Evolutionary conservation across 2,113 vertebrate genomes (phyloP).

Genomic region (Zosterops japonicus): DNA sequence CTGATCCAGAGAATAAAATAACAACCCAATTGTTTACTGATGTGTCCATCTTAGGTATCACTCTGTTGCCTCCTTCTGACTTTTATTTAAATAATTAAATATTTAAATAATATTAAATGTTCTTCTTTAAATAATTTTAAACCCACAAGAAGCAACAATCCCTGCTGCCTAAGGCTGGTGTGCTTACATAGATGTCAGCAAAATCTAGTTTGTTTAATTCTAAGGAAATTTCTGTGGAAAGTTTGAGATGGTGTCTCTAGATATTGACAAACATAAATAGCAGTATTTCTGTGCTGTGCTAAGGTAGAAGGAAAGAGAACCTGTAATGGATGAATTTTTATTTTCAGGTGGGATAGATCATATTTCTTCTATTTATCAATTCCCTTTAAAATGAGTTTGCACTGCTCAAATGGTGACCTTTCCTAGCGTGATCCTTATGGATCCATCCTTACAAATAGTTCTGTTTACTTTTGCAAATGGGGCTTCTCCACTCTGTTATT

Average conservation of each 20-base stretch:
- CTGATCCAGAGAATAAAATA: neutral
- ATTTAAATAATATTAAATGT: too few species aligned
- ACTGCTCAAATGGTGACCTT: neutral
- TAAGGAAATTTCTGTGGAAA: neutral
- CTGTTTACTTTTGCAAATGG: neutral
- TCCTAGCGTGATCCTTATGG: neutral
- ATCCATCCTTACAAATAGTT: neutral
- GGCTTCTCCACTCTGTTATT: neutral
- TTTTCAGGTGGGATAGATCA: neutral
- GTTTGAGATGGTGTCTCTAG: neutral
- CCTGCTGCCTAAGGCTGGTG: neutral
- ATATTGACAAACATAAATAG: neutral
- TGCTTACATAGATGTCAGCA: neutral
- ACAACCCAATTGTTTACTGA: neutral
- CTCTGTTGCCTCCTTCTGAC: neutral
- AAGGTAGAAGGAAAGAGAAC: neutral
- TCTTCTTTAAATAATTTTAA: neutral
- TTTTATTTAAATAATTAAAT: neutral
- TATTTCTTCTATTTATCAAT: neutral
- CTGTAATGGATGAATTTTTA: neutral
- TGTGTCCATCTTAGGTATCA: neutral
- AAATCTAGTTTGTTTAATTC: neutral
- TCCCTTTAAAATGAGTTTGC: neutral
- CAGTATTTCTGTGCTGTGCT: neutral
- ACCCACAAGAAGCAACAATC: neutral